Conservation (phyloP, 2,113 vertebrate species). For the Cyanocitta stelleri region DNA sequence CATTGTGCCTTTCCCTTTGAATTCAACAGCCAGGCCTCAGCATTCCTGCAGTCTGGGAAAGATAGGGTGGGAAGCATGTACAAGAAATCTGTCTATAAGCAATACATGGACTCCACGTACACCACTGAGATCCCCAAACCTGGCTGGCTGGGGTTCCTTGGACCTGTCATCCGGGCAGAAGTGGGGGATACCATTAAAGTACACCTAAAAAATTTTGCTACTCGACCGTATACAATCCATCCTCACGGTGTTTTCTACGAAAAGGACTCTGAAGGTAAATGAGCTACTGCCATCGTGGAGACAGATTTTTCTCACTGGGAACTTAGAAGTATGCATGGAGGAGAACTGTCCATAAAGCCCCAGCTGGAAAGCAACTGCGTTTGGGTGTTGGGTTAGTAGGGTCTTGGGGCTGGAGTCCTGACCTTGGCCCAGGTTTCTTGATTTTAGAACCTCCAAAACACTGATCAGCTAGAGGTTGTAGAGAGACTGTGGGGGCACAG, state of each 20-base stretch:
- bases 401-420: neutral
- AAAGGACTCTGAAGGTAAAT: constrained; percentile 78
- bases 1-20: neutral
- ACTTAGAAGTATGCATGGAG: neutral
- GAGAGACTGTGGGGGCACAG: neutral
- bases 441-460: neutral
- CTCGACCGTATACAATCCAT: constrained; percentile 76
- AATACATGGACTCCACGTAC: constrained; percentile 80
- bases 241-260: constrained; percentile 77
- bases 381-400: neutral
- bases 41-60: constrained; percentile 63
- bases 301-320: neutral
- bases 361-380: neutral
- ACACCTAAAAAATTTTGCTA: constrained; percentile 83
- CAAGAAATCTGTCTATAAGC: constrained; percentile 86
- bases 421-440: neutral
- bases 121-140: constrained; percentile 75
- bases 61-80: constrained; percentile 76
- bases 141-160: constrained; percentile 84
- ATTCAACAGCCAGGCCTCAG: constrained; percentile 58
- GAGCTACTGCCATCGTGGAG: neutral
- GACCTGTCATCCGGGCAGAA: constrained; percentile 84
- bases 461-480: neutral
- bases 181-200: constrained; percentile 81
- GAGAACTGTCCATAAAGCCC: neutral